phyloP scores from a whole-genome alignment of 2,113 vertebrate genomes.

The Lasiurus cinereus region DNA sequence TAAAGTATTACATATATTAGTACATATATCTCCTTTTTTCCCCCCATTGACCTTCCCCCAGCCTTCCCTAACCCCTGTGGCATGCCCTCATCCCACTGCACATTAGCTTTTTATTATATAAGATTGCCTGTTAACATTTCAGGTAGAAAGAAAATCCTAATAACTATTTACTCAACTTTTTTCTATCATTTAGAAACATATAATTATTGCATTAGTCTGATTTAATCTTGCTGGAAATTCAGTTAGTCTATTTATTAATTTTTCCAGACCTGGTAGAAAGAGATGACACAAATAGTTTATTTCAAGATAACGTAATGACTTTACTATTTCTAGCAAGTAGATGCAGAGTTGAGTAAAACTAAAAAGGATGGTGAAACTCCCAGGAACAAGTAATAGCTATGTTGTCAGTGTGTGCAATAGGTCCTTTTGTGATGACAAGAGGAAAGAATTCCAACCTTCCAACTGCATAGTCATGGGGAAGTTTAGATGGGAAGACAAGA shows the following conservation, averaged over 20 bases:
- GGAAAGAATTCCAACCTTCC: too few relatives aligned
- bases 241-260: background rate
- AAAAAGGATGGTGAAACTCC: background rate
- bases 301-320: constrained; percentile 26
- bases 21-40: too few relatives aligned
- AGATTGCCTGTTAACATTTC: background rate
- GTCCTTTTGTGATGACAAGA: too few relatives aligned
- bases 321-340: background rate
- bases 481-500: too few relatives aligned
- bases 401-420: too few relatives aligned
- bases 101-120: too few relatives aligned
- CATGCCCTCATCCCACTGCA: too few relatives aligned
- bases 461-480: too few relatives aligned
- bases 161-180: background rate
- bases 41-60: too few relatives aligned
- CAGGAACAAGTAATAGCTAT: background rate
- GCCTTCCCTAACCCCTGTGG: too few relatives aligned
- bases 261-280: background rate
- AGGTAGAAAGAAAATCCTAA: background rate
- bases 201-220: background rate
- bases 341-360: background rate
- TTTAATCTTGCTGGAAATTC: background rate
- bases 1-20: too few relatives aligned
- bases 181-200: background rate
- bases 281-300: background rate